Evolutionary conservation across 1,140 invertebrate species (phyloP).

Genomic region (Solenopsis invicta): DNA sequence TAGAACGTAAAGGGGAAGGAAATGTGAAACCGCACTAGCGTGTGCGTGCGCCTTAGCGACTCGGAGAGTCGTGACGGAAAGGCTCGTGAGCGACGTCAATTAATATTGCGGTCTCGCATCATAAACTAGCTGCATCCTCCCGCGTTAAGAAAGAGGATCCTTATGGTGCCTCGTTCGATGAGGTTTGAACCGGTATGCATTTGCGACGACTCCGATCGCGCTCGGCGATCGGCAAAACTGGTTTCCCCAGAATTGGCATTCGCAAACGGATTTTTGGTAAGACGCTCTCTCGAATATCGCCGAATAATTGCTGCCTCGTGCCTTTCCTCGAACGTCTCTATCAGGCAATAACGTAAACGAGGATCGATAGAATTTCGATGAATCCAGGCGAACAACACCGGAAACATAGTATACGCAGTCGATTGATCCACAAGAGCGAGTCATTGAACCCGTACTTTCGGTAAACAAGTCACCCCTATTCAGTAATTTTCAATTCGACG

Average conservation of each 20-base stretch:
- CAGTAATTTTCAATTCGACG: neutral
- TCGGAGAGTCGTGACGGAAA: neutral
- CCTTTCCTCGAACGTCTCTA: constrained; percentile 8
- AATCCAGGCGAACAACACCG: neutral
- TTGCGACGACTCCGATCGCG: constrained; percentile 29
- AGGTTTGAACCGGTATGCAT: constrained; percentile 65
- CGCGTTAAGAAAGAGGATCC: constrained; percentile 49
- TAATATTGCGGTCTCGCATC: constrained; percentile 56
- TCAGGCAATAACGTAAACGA: neutral
- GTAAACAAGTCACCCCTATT: neutral
- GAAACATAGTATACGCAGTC: neutral
- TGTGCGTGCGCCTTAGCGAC: constrained; percentile 23
- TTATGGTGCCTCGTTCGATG: constrained; percentile 28
- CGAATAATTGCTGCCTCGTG: constrained; percentile 9
- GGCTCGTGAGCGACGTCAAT: neutral
- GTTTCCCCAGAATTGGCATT: constrained; percentile 52
- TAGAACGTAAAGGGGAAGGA: no score
- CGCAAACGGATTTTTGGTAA: constrained; percentile 26
- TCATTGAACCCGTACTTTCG: neutral
- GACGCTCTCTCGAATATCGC: neutral
- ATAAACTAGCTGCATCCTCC: constrained; percentile 57
- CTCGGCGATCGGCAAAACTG: constrained; percentile 64
- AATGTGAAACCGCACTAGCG: neutral
- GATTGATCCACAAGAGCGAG: neutral
- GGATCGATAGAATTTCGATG: constrained; percentile 18